Base-by-base conservation (phyloP, 2,888 invertebrate species). In the Dascillus cervinus region DNA sequence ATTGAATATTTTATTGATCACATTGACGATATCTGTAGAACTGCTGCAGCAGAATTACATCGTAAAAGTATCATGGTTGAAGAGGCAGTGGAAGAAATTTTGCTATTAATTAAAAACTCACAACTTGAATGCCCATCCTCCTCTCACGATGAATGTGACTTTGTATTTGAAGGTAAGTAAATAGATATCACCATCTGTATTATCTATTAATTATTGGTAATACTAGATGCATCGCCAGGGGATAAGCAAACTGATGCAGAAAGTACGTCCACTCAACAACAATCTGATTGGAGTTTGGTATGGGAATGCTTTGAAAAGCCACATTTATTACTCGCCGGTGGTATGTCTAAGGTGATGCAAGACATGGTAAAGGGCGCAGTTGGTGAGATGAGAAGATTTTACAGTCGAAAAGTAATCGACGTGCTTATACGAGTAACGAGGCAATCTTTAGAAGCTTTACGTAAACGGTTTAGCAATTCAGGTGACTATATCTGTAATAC, bases 331-430 rank as follows among this genome's bases (percentile, higher is more conserved):
- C 66, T 87, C 10, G 77, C 79, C 2, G 78, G 77, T 1, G 81
- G 79, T 17, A 67, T 86, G 28, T 79, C 83, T 0, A 86, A 85
- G 56, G 76, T 79, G 39, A 82, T 86, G 82, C 78, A 80, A 69
- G 88, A 89, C 52, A 81, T 88, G 75, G 87, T 87, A 5, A 79
- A 79, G 54, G 89, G 90, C 52, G 90, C 92, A 0, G 87, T 90
- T 1, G 79, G 76, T 10, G 94, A 95, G 64, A 87, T 95, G 79
- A 72, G 92, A 14, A 74, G 85, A 13, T 89, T 88, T 62, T 95
- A 94, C 63, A 92, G 89, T 51, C 75, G 90, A 40, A 89, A 92
- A 64, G 84, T 94, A 11, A 77, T 92, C 25, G 94, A 95, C 55
- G 90, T 92, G 3, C 70, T 95, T 3, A 84, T 90, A 42, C 83